Percentiles rank a stretch among this genome's conserved stretches.
Evolutionary conservation across 2,113 vertebrate species (phyloP).

Genomic region (Cinclus mexicanus): DNA sequence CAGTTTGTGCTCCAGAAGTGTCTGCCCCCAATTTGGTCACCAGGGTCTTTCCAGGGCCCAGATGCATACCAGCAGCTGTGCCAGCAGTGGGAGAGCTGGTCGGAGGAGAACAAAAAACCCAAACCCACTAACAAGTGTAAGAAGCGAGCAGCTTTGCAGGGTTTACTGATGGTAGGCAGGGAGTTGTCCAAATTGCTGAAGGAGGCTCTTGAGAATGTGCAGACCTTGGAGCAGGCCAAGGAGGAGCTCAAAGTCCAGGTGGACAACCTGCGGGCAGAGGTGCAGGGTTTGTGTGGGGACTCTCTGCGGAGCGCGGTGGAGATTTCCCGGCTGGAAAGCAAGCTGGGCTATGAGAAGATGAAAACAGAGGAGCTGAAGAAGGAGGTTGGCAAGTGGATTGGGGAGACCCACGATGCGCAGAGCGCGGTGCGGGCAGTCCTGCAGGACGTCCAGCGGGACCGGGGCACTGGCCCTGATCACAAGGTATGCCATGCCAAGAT

Average conservation of each 20-base stretch:
- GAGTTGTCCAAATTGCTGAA: slow-evolving; percentile 53
- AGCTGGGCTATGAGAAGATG: slow-evolving; percentile 56
- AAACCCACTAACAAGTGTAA: slow-evolving; percentile 61
- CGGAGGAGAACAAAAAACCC: slow-evolving; percentile 52
- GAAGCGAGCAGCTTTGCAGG: slow-evolving; percentile 57
- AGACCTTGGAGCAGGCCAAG: slow-evolving; percentile 45
- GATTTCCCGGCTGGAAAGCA: slow-evolving; percentile 55
- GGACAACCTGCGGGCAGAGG: slow-evolving; percentile 51
- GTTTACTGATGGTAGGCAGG: slow-evolving; percentile 58
- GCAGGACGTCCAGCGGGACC: slow-evolving; percentile 55
- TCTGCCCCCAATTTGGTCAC: slow-evolving; percentile 39
- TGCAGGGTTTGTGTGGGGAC: slow-evolving; percentile 56
- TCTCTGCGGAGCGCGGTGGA: slow-evolving; percentile 51
- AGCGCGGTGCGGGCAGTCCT: slow-evolving; percentile 51
- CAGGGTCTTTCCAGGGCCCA: slow-evolving; percentile 41
- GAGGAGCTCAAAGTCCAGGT: slow-evolving; percentile 40
- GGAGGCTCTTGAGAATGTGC: slow-evolving; percentile 48
- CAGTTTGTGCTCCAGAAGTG: slow-evolving; percentile 67
- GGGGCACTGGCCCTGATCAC: not conserved
- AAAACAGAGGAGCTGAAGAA: slow-evolving; percentile 59
- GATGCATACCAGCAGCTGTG: slow-evolving; percentile 58
- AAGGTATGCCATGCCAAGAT: slow-evolving; percentile 59
- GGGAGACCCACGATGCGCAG: slow-evolving; percentile 48
- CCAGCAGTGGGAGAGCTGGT: slow-evolving; percentile 66
- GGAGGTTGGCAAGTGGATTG: slow-evolving; percentile 59